phyloP scores from a whole-genome alignment of 1,140 invertebrate species.

The fruit fly (Drosophila melanogaster) region DNA sequence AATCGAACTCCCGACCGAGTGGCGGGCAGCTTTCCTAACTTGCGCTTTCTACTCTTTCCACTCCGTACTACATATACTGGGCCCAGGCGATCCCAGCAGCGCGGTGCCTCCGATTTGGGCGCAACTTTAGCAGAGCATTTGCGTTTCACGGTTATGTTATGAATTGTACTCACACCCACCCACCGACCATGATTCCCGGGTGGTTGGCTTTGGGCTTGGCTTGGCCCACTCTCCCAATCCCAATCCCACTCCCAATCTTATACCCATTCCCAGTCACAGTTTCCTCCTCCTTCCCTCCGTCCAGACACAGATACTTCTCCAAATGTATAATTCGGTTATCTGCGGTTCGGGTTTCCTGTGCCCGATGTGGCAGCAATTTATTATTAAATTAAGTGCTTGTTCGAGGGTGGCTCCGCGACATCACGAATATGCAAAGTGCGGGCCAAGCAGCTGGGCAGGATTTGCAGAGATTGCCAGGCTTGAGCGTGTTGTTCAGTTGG shows the following conservation, averaged over 20 bases:
- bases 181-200: slow-evolving; percentile 70
- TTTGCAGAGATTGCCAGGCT: slow-evolving; percentile 44
- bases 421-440: slow-evolving; percentile 71
- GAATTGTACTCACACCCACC: slow-evolving; percentile 56
- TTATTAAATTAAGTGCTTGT: slow-evolving; percentile 80
- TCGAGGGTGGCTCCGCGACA: slow-evolving; percentile 47
- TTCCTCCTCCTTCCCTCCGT: background rate
- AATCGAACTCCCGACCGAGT: slow-evolving; percentile 43
- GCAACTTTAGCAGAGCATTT: slow-evolving; percentile 72
- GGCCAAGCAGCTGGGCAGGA: slow-evolving; percentile 25
- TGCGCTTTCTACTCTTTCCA: slow-evolving; percentile 62
- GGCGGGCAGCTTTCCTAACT: slow-evolving; percentile 62
- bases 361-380: slow-evolving; percentile 69
- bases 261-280: background rate
- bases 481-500: slow-evolving; percentile 69
- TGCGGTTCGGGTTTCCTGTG: slow-evolving; percentile 51
- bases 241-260: background rate
- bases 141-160: slow-evolving; percentile 76
- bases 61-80: background rate
- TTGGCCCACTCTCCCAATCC: slow-evolving; percentile 6
- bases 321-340: slow-evolving; percentile 67
- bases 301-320: slow-evolving; percentile 25
- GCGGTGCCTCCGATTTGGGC: slow-evolving; percentile 31
- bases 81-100: slow-evolving; percentile 43
- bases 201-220: slow-evolving; percentile 4